Conservation (phyloP, 2,797 vertebrate species). For the Mycteria americana region DNA sequence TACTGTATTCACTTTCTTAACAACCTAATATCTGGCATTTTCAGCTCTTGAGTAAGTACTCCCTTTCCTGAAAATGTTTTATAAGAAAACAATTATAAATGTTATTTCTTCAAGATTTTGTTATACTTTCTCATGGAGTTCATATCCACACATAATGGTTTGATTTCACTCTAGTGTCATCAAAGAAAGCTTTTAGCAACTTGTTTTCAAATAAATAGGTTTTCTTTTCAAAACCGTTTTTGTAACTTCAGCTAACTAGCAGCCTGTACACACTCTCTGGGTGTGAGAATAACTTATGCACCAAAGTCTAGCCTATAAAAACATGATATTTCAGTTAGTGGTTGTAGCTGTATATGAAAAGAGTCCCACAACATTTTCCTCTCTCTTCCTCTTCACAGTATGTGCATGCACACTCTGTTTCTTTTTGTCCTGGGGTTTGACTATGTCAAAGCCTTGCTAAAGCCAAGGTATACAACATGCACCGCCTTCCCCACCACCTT, state of each 20-base stretch:
- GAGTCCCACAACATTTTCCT: background rate
- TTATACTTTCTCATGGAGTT: slow-evolving; percentile 25
- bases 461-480: background rate
- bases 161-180: background rate
- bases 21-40: slow-evolving; percentile 39
- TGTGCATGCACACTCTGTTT: background rate
- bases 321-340: background rate
- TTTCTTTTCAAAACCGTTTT: background rate
- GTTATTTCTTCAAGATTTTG: slow-evolving; percentile 49
- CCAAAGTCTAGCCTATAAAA: background rate
- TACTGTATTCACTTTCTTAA: slow-evolving; percentile 48
- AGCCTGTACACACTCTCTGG: background rate
- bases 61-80: slow-evolving; percentile 63
- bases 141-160: background rate
- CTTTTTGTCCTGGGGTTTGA: background rate
- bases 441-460: background rate
- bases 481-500: background rate
- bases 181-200: slow-evolving; percentile 33
- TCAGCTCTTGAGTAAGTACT: slow-evolving; percentile 17
- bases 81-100: slow-evolving; percentile 53
- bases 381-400: background rate
- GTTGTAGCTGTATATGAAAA: background rate
- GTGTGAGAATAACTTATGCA: background rate
- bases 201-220: background rate
- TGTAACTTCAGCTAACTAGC: background rate